Percentiles rank a stretch among this genome's conserved stretches.
phyloP scores from a whole-genome alignment of 1,140 invertebrate genomes.

The Brachionus rotundiformis region DNA sequence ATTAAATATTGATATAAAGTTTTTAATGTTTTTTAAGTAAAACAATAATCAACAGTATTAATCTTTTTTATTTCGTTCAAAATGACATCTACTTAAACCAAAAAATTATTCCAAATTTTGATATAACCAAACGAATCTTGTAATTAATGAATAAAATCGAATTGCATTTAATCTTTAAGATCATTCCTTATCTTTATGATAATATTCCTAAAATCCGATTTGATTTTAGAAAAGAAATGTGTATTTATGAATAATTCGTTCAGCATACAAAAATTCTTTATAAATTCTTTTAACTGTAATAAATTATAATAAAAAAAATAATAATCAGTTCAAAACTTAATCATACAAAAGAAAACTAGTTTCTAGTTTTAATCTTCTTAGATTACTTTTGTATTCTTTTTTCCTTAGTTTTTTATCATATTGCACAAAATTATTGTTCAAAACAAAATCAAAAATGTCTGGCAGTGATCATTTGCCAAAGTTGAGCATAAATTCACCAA shows the following conservation, averaged over 20 bases:
- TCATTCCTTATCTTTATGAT: too few species aligned
- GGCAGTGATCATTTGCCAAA: slow-evolving; percentile 23
- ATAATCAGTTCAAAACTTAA: background rate
- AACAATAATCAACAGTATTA: too few species aligned
- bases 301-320: background rate
- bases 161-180: too few species aligned
- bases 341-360: background rate
- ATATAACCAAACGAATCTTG: too few species aligned
- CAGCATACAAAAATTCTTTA: background rate
- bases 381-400: background rate
- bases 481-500: background rate
- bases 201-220: too few species aligned
- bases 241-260: background rate
- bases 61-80: too few species aligned
- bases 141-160: too few species aligned
- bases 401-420: background rate
- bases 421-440: background rate
- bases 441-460: background rate
- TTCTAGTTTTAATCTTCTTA: background rate
- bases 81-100: too few species aligned
- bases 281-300: background rate
- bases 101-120: too few species aligned
- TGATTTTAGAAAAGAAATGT: too few species aligned
- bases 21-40: too few species aligned
- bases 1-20: too few species aligned